Evolutionary conservation across 2,888 invertebrate species (phyloP).

Genomic region (Autographa pulchrina): DNA sequence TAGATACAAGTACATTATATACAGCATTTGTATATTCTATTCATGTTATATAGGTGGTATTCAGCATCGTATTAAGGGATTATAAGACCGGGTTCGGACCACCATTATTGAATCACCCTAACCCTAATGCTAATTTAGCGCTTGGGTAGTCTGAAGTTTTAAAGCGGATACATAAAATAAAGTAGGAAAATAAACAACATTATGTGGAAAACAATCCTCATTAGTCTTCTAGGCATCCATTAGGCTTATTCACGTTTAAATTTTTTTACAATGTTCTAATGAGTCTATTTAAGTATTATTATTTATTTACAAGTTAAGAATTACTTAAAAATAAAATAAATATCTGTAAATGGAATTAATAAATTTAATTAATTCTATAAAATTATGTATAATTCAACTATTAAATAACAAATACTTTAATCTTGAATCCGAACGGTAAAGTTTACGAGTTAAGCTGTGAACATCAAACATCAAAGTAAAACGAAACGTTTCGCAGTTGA

Average conservation of each 20-base stretch:
- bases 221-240: no score
- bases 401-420: no score
- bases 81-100: slow-evolving; percentile 28
- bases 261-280: no score
- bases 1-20: not conserved
- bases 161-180: slow-evolving; percentile 16
- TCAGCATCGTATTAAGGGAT: slow-evolving; percentile 43
- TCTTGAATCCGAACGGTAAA: no score
- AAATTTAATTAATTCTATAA: no score
- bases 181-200: not conserved
- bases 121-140: slow-evolving; percentile 44
- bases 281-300: no score
- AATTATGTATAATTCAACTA: no score
- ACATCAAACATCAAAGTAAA: slow-evolving; percentile 7
- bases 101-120: slow-evolving; percentile 35
- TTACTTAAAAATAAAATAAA: no score
- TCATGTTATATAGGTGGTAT: slow-evolving; percentile 16
- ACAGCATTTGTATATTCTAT: not conserved
- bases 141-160: slow-evolving; percentile 12
- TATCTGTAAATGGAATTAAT: no score
- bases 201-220: not conserved
- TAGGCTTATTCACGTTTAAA: no score
- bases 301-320: no score
- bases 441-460: no score
- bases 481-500: slow-evolving; percentile 32